phyloP scores from a whole-genome alignment of 1,140 invertebrate species.

The Chironomus tepperi region DNA sequence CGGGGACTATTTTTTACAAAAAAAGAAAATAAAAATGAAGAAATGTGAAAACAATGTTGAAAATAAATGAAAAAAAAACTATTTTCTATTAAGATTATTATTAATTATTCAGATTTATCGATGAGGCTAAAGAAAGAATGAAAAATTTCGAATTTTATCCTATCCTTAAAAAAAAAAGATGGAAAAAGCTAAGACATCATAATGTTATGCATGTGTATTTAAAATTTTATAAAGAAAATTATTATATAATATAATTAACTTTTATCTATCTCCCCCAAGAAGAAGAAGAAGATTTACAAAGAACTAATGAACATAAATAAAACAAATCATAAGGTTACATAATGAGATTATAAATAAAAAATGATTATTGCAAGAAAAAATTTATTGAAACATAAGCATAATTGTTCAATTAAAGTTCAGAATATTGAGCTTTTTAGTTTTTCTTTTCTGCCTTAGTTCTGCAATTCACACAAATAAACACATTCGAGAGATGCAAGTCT shows the following conservation, averaged over 20 bases:
- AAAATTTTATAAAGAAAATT: conserved; percentile 15
- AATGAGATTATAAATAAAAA: conserved; percentile 15
- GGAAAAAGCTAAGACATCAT: neutral
- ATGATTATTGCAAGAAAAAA: neutral
- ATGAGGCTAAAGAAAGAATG: neutral
- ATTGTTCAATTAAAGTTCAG: conserved; percentile 14
- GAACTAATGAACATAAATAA: neutral
- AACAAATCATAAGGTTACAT: neutral
- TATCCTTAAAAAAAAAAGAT: neutral
- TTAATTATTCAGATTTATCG: conserved; percentile 10
- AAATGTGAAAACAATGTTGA: neutral
- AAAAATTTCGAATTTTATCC: conserved; percentile 15
- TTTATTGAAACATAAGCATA: neutral
- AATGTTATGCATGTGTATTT: conserved; percentile 11
- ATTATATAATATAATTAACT: neutral
- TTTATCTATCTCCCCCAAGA: conserved; percentile 11
- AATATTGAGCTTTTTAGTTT: neutral
- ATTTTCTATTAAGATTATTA: neutral
- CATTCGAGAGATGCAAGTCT: neutral
- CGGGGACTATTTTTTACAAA: neutral
- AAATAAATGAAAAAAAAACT: neutral
- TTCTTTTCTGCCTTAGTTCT: neutral
- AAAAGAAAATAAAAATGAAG: neutral
- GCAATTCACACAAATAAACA: neutral
- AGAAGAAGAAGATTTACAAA: neutral